These are phyloP conservation scores for Macrobrachium rosenbergii DNA, from an alignment of 1,140 invertebrate genomes.

Conservation along the genomic window DNA sequence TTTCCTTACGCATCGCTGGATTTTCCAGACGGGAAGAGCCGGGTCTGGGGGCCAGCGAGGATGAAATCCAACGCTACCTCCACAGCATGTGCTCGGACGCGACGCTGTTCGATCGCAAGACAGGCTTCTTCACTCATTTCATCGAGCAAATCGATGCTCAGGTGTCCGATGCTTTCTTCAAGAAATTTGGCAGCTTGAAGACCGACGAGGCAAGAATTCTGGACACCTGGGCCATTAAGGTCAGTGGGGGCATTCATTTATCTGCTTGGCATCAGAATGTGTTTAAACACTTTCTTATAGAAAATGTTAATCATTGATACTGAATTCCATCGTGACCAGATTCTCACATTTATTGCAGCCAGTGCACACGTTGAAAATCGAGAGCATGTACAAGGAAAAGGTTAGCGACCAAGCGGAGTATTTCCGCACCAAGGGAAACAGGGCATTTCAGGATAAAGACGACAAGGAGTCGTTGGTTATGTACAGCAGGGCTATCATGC, in stretches of 20 bases:
- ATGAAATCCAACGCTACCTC: constrained; percentile 7
- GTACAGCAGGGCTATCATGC: constrained; percentile 38
- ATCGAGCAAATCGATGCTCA: constrained; percentile 43
- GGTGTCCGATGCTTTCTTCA: constrained; percentile 31
- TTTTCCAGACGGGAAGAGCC: neutral
- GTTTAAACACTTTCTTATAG: too few species aligned
- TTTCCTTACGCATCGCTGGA: neutral
- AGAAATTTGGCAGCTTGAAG: constrained; percentile 39
- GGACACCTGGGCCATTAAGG: constrained; percentile 43
- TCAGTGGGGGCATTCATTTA: neutral
- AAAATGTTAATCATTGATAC: neutral
- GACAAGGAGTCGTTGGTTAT: constrained; percentile 37
- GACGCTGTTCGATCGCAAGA: constrained; percentile 24
- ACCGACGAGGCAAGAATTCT: constrained; percentile 31
- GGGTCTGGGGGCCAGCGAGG: neutral
- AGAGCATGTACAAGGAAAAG: constrained; percentile 49
- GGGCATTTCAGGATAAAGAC: constrained; percentile 41
- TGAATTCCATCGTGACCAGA: neutral
- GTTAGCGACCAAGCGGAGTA: constrained; percentile 14
- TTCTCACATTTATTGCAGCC: constrained; percentile 14
- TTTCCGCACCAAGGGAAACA: constrained; percentile 26
- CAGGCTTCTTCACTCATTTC: constrained; percentile 42
- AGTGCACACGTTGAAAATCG: constrained; percentile 47
- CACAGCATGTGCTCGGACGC: constrained; percentile 25
- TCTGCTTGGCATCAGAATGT: neutral